A percentile compares a stretch with the other conserved stretches of the same genome.
Evolutionary conservation across 1,140 invertebrate species (phyloP).

Genomic region (Trachymyrmex cornetzi): DNA sequence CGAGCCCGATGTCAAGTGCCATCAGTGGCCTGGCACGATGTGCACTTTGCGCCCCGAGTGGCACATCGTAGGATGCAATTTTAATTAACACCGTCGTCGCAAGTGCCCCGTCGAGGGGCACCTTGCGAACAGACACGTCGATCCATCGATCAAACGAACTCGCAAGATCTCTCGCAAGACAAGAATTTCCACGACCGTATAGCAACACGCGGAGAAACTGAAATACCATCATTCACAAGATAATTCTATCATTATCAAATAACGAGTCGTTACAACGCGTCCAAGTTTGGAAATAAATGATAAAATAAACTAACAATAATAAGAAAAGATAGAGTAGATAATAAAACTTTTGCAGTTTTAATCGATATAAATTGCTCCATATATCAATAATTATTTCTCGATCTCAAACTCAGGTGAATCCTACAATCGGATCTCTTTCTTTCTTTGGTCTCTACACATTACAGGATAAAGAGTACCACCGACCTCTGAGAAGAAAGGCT

Average conservation of each 20-base stretch:
- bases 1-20: constrained; percentile 59
- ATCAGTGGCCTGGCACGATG: constrained; percentile 59
- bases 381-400: constrained; percentile 6
- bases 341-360: neutral
- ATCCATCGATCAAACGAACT: constrained; percentile 51
- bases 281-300: neutral
- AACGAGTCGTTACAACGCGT: neutral
- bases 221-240: neutral
- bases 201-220: neutral
- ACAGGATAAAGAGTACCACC: constrained; percentile 26
- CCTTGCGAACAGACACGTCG: constrained; percentile 37
- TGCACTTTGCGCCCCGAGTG: constrained; percentile 52
- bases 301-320: neutral
- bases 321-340: neutral
- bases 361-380: neutral
- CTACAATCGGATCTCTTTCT: constrained; percentile 30
- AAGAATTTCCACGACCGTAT: neutral
- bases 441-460: neutral
- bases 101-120: constrained; percentile 12
- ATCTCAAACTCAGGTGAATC: neutral
- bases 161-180: constrained; percentile 1
- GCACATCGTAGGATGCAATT: constrained; percentile 52
- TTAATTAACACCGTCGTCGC: constrained; percentile 51
- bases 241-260: constrained; percentile 2
- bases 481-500: constrained; percentile 22